Evolutionary conservation across 2,888 invertebrate species (phyloP), one percentile per base, ranked within the genome.

Genomic region (Acanthosepion lycidas): DNA sequence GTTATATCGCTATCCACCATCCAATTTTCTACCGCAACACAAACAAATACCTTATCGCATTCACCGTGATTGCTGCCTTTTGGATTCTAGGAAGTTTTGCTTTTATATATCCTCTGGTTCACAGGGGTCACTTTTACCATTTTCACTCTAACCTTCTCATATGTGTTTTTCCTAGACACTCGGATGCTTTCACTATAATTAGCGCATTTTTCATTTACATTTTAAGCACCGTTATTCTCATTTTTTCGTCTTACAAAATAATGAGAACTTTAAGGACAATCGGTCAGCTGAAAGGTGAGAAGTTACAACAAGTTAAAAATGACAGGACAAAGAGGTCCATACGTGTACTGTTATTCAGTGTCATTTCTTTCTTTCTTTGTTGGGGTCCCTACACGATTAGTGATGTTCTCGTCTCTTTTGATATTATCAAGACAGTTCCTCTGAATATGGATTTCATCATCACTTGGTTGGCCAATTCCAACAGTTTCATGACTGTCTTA

Each of bases 401-500:
- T 53, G 95, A 95, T 0, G 92, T 96, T 9, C 92, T 95, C 6
- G 94, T 94, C 12, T 95, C 95, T 42, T 94, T 96, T 53, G 91
- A 94, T 23, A 91, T 94, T 20, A 93, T 92, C 92, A 93, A 95
- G 2, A 53, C 53, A 28, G 92, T 95, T n/a, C 96, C 96, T 12
- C 91, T 94, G 42, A 55, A 64, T n/a, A 94, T 95, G 0, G 92
- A 94, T n/a, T 96, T 96, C 92, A 91, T 94, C 8, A 95, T 95
- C 8, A 91, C 95, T 94, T 96, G 96, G 95, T 78, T 96, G 49
- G 96, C 95, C 15, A 96, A 96, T 91, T 95, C 95, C 51, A 96
- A 96, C 95, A 96, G 96, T 94, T 96, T 96, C 93, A 95, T 95
- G 93, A 95, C 96, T 49, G 96, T 96, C 33, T 95, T 96, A 64